Evolutionary conservation across 2,113 vertebrate genomes (phyloP).

Genomic region (Mesitornis unicolor): DNA sequence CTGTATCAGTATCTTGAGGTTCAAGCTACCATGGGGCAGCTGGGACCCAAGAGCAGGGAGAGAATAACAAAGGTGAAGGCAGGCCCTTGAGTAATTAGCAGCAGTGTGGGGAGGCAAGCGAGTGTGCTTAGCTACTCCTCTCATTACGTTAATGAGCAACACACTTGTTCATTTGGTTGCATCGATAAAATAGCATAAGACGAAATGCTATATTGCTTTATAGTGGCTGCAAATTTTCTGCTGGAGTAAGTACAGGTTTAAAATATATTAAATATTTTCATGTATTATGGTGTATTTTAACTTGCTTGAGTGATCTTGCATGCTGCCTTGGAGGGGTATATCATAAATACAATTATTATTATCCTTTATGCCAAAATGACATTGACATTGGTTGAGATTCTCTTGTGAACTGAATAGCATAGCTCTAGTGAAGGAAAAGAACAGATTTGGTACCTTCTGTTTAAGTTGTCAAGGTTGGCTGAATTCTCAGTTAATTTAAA

Average conservation of each 20-base stretch:
- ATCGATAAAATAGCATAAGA: background rate
- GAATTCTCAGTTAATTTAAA: constrained; percentile 58
- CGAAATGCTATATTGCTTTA: background rate
- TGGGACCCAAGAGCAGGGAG: background rate
- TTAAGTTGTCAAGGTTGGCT: constrained; percentile 55
- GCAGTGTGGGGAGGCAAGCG: background rate
- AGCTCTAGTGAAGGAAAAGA: background rate
- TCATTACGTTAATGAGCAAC: background rate
- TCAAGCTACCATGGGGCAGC: background rate
- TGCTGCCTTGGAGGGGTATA: background rate
- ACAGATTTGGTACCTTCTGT: constrained; percentile 36
- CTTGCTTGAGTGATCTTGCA: background rate
- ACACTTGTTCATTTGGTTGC: background rate
- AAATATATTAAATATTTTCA: background rate
- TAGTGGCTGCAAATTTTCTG: background rate
- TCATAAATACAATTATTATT: constrained; percentile 33
- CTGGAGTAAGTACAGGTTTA: background rate
- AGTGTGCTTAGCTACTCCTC: background rate
- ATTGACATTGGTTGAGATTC: background rate
- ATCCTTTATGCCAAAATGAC: constrained; percentile 11
- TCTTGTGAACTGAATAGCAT: background rate
- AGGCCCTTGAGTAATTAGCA: background rate
- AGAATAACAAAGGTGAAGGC: background rate
- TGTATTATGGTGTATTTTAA: background rate
- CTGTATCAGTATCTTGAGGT: background rate